Base-by-base conservation (phyloP, 2,797 vertebrate species). In the Urocyon cinereoargenteus region DNA sequence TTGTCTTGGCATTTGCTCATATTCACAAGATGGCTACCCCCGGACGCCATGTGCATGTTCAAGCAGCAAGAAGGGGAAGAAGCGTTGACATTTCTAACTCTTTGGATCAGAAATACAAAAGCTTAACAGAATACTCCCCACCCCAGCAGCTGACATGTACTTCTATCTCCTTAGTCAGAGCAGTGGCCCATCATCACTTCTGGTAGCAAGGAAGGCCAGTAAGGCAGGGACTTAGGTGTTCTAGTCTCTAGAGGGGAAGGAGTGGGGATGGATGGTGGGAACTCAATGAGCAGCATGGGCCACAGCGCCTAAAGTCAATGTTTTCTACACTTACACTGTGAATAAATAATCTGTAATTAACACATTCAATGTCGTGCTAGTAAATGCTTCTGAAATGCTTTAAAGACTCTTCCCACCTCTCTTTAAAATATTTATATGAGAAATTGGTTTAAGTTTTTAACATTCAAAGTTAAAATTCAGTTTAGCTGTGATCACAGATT, bases 401-500 rank as follows among this genome's bases (percentile, higher is more conserved):
- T 83, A 59, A 73, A 73, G 61, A 77, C 6, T 59, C 51, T 31
- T 49, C 12, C 83, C 2, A 36, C 5, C 19, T 79, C 45, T 61
- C 70, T 86, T 79, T 84, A 40, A 88, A 95, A 92, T 84, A 36
- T 61, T 70, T 95, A 87, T 49, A 68, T 78, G 14, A 81, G 28
- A 94, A 84, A 75, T 28, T 75, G 64, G 3, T 55, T 3, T 26
- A 51, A n/a, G 40, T 55, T 51, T 81, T 96, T 57, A 91, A 90
- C 26, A 51, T n/a, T 85, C 73, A 40, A 85, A 87, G 77, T 91
- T 87, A 96, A 92, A 93, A 96, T 84, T 40, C 53, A 70, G 18
- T 59, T 81, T 78, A 81, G 45, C 64, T 96, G 31, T 92, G 31
- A 82, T 94, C 72, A 72, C 24, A 83, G 53, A 86, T 83, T 61